Evolutionary conservation across 2,888 invertebrate species (phyloP), one percentile per base, ranked within the genome.

Genomic region (Altica lythri): DNA sequence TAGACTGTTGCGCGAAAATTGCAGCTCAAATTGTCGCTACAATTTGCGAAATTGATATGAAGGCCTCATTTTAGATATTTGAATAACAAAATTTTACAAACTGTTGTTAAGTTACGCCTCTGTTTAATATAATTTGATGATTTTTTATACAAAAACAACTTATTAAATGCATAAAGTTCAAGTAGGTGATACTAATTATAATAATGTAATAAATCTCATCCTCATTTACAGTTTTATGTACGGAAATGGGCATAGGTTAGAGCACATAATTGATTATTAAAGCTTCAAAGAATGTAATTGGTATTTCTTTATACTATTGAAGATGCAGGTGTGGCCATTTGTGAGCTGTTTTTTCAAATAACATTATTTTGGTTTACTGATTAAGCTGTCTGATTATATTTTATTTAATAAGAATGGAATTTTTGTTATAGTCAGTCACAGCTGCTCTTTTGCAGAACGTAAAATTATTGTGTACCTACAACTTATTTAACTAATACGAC

Each of bases 101-200:
- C n/a, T n/a, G n/a, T n/a, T n/a, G n/a, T n/a, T n/a, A n/a, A n/a
- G n/a, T n/a, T n/a, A n/a, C n/a, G n/a, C n/a, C n/a, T n/a, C n/a
- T n/a, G n/a, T n/a, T n/a, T n/a, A n/a, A n/a, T n/a, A n/a, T n/a
- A n/a, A n/a, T n/a, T n/a, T n/a, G n/a, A n/a, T n/a, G n/a, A n/a
- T n/a, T n/a, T n/a, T n/a, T n/a, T n/a, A 30, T 30, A 12, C 30
- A 6, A 30, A 12, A 30, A 30, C 30, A 30, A 30, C 12, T 4
- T 30, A 12, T 12, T 8, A 13, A 30, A 30, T 30, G 4, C 30
- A 12, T 12, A 37, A 6, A 37, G 37, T 37, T 37, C 37, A 37
- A 37, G 37, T 37, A 37, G 37, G 37, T 37, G 37, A 37, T 19
- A 37, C 37, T 37, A 37, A 37, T 37, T 37, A 37, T 18, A 37